Conservation (phyloP, 2,113 vertebrate genomes). For the Emydura subglobosa region DNA sequence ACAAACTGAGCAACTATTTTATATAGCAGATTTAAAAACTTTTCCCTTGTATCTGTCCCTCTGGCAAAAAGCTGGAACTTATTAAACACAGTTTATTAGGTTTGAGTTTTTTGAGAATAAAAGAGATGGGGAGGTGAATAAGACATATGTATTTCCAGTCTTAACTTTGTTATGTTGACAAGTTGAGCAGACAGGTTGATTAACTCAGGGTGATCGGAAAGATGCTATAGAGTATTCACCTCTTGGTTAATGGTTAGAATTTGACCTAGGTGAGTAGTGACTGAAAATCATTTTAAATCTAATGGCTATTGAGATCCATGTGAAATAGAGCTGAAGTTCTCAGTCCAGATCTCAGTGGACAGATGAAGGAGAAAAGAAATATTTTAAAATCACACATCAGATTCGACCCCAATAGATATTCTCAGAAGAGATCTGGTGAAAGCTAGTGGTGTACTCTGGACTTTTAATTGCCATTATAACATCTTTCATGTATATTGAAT, state of each 20-base stretch:
- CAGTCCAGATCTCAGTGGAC: neutral
- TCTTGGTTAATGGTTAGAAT: neutral
- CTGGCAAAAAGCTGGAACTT: neutral
- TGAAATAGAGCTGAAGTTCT: neutral
- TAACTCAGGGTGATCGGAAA: neutral
- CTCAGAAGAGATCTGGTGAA: neutral
- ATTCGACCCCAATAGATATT: neutral
- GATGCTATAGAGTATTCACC: neutral
- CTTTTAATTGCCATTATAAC: neutral
- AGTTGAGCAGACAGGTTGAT: accelerated
- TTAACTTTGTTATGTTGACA: neutral
- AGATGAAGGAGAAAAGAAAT: neutral
- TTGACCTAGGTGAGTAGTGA: neutral
- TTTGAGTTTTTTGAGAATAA: neutral
- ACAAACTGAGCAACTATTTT: neutral
- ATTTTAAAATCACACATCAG: neutral
- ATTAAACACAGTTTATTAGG: neutral
- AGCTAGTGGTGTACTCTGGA: neutral
- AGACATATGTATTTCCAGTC: neutral
- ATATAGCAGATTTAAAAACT: neutral
- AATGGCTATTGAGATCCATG: neutral
- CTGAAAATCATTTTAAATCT: neutral
- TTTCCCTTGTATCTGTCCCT: neutral
- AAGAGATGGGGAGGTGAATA: neutral
- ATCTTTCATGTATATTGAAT: neutral